A percentile compares a stretch with the other conserved stretches of the same genome.
Evolutionary conservation across 2,797 vertebrate species (phyloP).

Genomic region (Alca torda): DNA sequence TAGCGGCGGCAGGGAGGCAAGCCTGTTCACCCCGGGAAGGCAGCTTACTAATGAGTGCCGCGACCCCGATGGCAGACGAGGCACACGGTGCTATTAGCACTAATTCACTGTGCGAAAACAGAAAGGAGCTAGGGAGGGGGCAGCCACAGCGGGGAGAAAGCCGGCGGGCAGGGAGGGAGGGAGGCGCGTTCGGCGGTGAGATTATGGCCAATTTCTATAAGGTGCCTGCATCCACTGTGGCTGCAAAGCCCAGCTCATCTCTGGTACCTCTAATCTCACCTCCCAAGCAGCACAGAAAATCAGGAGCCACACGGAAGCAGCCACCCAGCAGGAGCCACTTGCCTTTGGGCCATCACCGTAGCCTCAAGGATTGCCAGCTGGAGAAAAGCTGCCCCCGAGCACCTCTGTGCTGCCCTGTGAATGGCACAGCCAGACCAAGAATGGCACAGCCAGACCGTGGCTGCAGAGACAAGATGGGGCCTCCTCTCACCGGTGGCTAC

Average conservation of each 20-base stretch:
- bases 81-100: constrained; percentile 1
- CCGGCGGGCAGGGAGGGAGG: background rate
- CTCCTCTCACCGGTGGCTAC: background rate
- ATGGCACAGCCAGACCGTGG: background rate
- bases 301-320: background rate
- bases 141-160: background rate
- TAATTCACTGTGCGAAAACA: constrained; percentile 40
- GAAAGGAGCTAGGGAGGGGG: background rate
- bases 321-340: background rate
- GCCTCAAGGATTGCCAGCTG: background rate
- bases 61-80: background rate
- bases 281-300: background rate
- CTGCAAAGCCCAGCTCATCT: background rate
- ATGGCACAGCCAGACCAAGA: too few species aligned
- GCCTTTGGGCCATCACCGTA: accelerated
- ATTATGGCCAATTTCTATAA: background rate
- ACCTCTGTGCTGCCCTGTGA: background rate
- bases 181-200: accelerated
- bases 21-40: background rate
- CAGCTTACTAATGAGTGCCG: constrained; percentile 9
- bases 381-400: background rate
- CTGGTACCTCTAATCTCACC: background rate
- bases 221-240: background rate
- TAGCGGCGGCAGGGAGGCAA: accelerated
- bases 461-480: background rate